These are phyloP conservation scores for Oostethus manadensis DNA, from an alignment of 2,113 vertebrate genomes.

Conservation along the genomic window DNA sequence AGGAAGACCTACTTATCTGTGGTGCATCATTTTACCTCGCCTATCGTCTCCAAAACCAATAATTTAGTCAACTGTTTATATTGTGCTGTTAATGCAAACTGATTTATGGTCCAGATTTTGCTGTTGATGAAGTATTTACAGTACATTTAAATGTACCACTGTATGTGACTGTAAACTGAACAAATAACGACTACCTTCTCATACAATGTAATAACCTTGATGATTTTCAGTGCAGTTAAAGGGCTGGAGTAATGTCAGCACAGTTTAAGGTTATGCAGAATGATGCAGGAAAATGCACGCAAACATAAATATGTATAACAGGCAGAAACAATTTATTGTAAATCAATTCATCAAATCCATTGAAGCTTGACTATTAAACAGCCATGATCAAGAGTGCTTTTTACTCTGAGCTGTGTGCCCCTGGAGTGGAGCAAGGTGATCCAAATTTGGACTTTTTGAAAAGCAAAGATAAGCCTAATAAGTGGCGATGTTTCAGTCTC, in stretches of 20 bases:
- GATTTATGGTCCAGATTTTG: constrained; percentile 26
- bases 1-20: constrained; percentile 13
- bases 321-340: neutral
- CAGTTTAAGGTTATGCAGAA: constrained; percentile 23
- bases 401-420: constrained; percentile 7
- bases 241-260: constrained; percentile 21
- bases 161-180: constrained; percentile 5
- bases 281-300: constrained; percentile 6
- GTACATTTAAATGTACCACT: neutral
- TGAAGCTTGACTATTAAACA: constrained; percentile 1
- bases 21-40: constrained; percentile 3
- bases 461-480: too few species aligned
- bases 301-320: neutral
- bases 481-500: neutral
- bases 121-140: constrained; percentile 9
- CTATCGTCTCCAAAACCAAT: constrained; percentile 18
- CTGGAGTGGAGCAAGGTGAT: constrained; percentile 15
- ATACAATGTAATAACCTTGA: constrained; percentile 25
- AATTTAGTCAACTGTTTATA: constrained; percentile 34
- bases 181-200: constrained; percentile 5
- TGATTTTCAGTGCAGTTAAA: constrained; percentile 11
- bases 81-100: constrained; percentile 30
- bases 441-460: constrained; percentile 1
- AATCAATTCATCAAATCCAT: neutral
- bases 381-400: constrained; percentile 2